These are phyloP conservation scores for Serinus canaria DNA, from an alignment of 2,113 vertebrate genomes.

Conservation along the genomic window DNA sequence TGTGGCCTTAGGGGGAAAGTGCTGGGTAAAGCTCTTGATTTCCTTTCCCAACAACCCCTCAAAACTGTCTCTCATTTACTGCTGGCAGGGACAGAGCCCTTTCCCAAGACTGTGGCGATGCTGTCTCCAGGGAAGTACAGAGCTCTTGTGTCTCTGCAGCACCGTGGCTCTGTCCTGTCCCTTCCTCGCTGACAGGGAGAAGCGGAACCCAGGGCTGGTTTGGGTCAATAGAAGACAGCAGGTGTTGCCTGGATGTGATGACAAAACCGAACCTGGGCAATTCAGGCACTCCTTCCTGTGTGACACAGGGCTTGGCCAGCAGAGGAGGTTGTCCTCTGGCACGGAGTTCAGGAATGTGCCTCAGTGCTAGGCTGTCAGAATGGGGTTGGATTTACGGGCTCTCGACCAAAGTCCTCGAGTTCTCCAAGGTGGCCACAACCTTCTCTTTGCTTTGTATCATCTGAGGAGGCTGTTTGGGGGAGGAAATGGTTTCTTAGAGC, in stretches of 20 bases:
- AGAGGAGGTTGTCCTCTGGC: constrained; percentile 14
- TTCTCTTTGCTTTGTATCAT: not conserved
- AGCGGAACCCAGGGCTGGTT: accelerated
- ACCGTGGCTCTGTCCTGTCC: accelerated
- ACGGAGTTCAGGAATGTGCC: not conserved
- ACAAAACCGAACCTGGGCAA: not conserved
- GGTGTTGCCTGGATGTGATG: not conserved
- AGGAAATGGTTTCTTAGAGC: not conserved
- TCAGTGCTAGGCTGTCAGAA: not conserved
- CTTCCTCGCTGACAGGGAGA: accelerated
- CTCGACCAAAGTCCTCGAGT: not conserved
- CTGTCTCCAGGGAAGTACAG: not conserved
- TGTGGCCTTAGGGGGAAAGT: not conserved
- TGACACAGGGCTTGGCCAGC: not conserved
- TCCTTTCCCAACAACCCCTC: not conserved
- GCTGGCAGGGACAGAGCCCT: not conserved
- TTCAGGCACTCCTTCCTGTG: not conserved
- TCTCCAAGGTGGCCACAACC: not conserved
- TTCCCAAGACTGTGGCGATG: not conserved
- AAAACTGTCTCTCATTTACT: not conserved
- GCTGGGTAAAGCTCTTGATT: not conserved
- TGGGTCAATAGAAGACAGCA: not conserved
- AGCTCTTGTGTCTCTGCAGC: accelerated
- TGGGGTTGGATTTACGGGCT: not conserved
- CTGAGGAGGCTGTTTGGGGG: not conserved